Evolutionary conservation across 2,888 invertebrate genomes (phyloP), one percentile per base, ranked within the genome.

Genomic region (Achlya flavicornis): DNA sequence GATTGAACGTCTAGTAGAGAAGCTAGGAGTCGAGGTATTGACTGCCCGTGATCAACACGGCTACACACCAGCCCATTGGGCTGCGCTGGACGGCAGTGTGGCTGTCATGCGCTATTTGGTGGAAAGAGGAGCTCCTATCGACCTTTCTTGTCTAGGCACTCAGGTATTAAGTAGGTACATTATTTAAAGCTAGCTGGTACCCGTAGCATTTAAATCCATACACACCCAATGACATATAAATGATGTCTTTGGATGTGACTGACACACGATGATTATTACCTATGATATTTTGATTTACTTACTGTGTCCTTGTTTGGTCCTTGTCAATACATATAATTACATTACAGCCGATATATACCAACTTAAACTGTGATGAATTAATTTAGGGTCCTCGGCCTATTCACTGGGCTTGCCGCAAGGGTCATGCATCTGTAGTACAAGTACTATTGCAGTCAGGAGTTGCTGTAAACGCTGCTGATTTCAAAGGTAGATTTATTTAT

Each of bases 321-420:
- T 43, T 43, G 14, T 43, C 43, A 43, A 43, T 43, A 14, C 12
- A 14, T 2, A 12, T 43, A 43, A 0, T 4, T 43, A 43, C 14
- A 26, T 7, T 35, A 35, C 4, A 35, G 7, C 38, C 6, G 41
- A 7, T 2, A 12, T 0, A 12, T 41, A 41, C 3, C 35, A 35
- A 33, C n/a, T 46, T 65, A 62, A 38, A 33, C 59, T 62, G 32
- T 65, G 35, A 19, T 33, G 16, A 38, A 38, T 62, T 57, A 33
- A n/a, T 76, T 72, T 68, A 93, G 92, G 98, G 98, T 0, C 98
- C 98, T 0, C 95, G 97, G 35, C 98, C 98, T 0, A 97, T 98
- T 70, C 98, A 98, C 84, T 98, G 98, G 98, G 98, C 98, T 0
- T 98, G 98, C 81, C 95, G 98, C 53, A 98, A 98, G 86, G 98